Percentiles rank a stretch among this genome's conserved stretches.
Evolutionary conservation across 1,140 invertebrate genomes (phyloP).

Genomic region (Sipha flava): DNA sequence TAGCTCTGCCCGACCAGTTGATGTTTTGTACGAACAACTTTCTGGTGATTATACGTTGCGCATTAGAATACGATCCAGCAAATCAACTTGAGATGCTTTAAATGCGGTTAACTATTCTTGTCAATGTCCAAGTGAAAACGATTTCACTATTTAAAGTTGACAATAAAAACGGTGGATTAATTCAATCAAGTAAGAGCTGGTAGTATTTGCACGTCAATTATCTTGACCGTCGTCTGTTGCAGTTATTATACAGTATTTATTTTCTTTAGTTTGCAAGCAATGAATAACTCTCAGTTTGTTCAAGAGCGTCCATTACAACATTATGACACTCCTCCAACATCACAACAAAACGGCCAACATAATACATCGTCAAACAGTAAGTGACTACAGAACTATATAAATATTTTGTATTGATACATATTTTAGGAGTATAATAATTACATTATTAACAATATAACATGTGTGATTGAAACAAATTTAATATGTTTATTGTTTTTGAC

Average conservation of each 20-base stretch:
- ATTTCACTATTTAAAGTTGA: not conserved
- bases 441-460: not conserved
- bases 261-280: not conserved
- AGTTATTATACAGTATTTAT: not conserved
- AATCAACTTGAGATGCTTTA: not conserved
- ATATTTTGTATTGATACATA: too few relatives aligned
- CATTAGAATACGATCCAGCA: too few relatives aligned
- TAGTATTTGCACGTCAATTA: too few relatives aligned
- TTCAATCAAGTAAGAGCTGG: not conserved
- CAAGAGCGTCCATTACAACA: not conserved
- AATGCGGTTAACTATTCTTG: not conserved
- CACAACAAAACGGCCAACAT: constrained; percentile 3
- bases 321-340: not conserved
- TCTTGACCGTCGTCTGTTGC: too few relatives aligned
- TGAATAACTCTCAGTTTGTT: constrained; percentile 1
- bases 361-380: not conserved
- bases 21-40: not conserved
- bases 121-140: not conserved
- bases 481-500: not conserved
- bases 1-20: not conserved
- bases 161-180: not conserved
- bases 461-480: not conserved
- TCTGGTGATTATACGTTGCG: not conserved
- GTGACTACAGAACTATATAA: not conserved
- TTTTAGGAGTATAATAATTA: too few relatives aligned